phyloP scores from a whole-genome alignment of 2,113 vertebrate genomes.

The Notarius lentiginosus region DNA sequence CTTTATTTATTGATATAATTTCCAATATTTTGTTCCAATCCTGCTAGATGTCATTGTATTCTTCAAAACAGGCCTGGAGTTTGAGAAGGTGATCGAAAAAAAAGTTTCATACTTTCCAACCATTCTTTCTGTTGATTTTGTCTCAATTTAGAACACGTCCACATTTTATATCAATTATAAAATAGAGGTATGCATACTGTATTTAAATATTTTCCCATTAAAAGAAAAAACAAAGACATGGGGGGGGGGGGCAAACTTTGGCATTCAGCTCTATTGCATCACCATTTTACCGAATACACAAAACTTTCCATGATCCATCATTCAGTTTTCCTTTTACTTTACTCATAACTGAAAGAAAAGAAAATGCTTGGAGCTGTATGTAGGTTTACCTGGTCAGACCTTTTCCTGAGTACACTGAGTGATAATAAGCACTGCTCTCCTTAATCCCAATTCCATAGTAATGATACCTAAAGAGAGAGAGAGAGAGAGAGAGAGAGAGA shows the following conservation, averaged over 20 bases:
- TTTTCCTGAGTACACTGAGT: constrained; percentile 97
- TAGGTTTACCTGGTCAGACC: constrained; percentile 89
- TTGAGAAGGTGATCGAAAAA: not conserved
- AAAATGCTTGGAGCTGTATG: not conserved
- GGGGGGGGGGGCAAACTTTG: not conserved
- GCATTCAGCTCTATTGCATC: not conserved
- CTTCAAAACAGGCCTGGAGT: not conserved
- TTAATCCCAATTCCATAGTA: constrained; percentile 99
- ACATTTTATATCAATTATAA: not conserved
- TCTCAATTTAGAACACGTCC: no score
- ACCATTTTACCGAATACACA: not conserved
- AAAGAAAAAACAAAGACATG: not conserved
- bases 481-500: not conserved
- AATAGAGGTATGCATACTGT: not conserved
- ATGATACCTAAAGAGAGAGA: constrained; percentile 95
- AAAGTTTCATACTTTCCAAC: not conserved
- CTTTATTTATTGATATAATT: not conserved
- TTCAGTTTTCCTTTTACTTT: not conserved
- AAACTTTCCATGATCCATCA: not conserved
- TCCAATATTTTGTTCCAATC: not conserved
- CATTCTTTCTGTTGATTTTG: not conserved
- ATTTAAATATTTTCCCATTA: not conserved
- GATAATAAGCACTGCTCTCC: constrained; percentile 98
- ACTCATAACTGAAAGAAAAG: not conserved
- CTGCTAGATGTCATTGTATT: not conserved